Evolutionary conservation across 2,113 vertebrate species (phyloP), one percentile per base, ranked within the genome.

Genomic region (Oplegnathus fasciatus): DNA sequence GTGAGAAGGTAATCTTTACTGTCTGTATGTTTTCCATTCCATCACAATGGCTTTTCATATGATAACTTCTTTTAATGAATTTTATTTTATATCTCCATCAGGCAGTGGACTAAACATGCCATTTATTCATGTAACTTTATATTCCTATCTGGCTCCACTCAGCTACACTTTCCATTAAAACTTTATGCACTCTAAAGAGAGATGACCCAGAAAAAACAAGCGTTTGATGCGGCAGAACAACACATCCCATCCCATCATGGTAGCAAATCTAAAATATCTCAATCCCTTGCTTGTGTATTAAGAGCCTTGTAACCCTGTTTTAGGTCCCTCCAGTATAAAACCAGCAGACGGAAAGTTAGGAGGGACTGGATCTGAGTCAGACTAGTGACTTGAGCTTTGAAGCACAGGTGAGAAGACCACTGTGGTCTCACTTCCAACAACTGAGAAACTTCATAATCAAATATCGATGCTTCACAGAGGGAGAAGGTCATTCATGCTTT

Each of bases 171-270:
- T 60, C 22, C 6, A 83, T 84, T 67, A 70, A 88, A 73, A 77
- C 44, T 62, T 66, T 2, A 66, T 48, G 8, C 3, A n/a, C 67
- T 64, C 48, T 37, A 20, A 64, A 34, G 42, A 54, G 50, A 22
- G 34, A 61, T 79, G 86, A 68, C 67, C 75, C 40, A 70, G 61
- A 80, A 69, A 60, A 64, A 60, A 15, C 8, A 24, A n/a, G 34
- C 11, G 42, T 50, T 42, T 48, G 20, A 42, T 60, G 52, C 42
- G 20, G 46, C 65, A 54, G 37, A 30, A 58, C 64, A 44, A 44
- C 64, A 30, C 17, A 40, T 44, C 13, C 44, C 55, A 61, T 60
- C 5, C 46, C 75, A 17, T 76, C 73, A 34, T 18, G 9, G 14
- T 0, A 11, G 22, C 60, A 81, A 30, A 74, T 37, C 17, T 18